A percentile compares a stretch with the other conserved stretches of the same genome.
phyloP scores from a whole-genome alignment of 2,888 invertebrate species.

The Tineola bisselliella region DNA sequence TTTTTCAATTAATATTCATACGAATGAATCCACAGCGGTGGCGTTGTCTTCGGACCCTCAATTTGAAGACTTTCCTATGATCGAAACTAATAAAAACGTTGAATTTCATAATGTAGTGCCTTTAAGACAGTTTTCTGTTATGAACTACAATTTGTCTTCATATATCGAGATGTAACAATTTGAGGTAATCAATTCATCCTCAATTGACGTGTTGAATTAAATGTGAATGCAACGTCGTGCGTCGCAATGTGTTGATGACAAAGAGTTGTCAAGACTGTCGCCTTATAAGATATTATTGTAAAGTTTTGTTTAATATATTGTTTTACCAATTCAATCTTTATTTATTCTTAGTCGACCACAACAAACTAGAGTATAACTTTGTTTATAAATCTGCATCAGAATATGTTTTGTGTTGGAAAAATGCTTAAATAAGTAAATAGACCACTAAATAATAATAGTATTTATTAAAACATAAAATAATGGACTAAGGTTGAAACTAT shows the following conservation, averaged over 20 bases:
- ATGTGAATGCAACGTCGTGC: too few species aligned
- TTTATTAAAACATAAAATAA: neutral
- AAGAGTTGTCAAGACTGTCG: too few species aligned
- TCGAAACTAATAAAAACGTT: slow-evolving; percentile 28
- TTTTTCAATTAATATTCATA: slow-evolving; percentile 70
- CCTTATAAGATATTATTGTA: too few species aligned
- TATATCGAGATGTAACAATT: slow-evolving; percentile 41
- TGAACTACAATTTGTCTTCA: slow-evolving; percentile 38
- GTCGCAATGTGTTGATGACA: too few species aligned
- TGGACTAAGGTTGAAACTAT: neutral
- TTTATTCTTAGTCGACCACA: too few species aligned
- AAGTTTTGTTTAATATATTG: too few species aligned
- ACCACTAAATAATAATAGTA: neutral
- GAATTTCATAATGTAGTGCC: slow-evolving; percentile 37
- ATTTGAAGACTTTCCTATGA: slow-evolving; percentile 52
- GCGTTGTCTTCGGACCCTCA: slow-evolving; percentile 61
- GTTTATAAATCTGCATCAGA: too few species aligned
- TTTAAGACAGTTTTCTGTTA: slow-evolving; percentile 38
- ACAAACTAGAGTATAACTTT: too few species aligned
- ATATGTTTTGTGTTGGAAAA: too few species aligned
- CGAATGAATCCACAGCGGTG: slow-evolving; percentile 68
- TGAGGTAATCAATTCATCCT: too few species aligned
- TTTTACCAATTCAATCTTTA: too few species aligned
- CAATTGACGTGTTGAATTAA: too few species aligned
- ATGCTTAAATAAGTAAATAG: neutral